Evolutionary conservation across 1,140 invertebrate species (phyloP), one percentile per base, ranked within the genome.

Genomic region (Maniola jurtina): DNA sequence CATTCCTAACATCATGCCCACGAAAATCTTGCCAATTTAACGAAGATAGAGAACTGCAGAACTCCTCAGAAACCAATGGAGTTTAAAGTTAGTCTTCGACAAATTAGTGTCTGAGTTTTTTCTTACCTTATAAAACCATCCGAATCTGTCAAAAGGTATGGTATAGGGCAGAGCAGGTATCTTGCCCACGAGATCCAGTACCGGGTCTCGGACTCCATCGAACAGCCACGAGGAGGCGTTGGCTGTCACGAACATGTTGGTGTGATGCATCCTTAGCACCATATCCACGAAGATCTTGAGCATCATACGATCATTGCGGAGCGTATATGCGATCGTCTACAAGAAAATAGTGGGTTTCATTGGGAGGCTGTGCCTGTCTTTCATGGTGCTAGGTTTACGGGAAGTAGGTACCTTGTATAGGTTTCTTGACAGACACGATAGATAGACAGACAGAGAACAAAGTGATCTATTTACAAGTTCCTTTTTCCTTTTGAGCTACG

Each of bases 101-200:
- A n/a, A n/a, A n/a, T n/a, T n/a, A n/a, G 1, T 42, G 40, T 13
- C 9, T 42, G 5, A 42, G 8, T 42, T 1, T 42, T 42, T 54
- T n/a, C 87, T 86, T 59, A 91, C 88, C 55, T 68, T 88, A 73
- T 94, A 95, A 79, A 96, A 95, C 95, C 95, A 96, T 11, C 93
- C 95, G 82, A 96, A 96, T 77, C 92, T 94, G 25, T 91, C 91
- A 76, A 92, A 95, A 0, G 95, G 95, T 60, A 96, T 92, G 0
- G 87, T 75, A 45, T 92, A 85, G 6, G 73, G 84, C 0, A 92
- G 75, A 0, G 92, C 78, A 16, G 95, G 93, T 1, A 94, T 84
- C 38, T 93, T 86, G 13, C 82, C 79, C 0, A 93, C 89, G 14
- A 95, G 79, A 33, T 92, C 83, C 14, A 96, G 79, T 4, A 96